A percentile compares a stretch with the other conserved stretches of the same genome.
Evolutionary conservation across 2,113 vertebrate species (phyloP).

Genomic region (Gallinago paraguaiae): DNA sequence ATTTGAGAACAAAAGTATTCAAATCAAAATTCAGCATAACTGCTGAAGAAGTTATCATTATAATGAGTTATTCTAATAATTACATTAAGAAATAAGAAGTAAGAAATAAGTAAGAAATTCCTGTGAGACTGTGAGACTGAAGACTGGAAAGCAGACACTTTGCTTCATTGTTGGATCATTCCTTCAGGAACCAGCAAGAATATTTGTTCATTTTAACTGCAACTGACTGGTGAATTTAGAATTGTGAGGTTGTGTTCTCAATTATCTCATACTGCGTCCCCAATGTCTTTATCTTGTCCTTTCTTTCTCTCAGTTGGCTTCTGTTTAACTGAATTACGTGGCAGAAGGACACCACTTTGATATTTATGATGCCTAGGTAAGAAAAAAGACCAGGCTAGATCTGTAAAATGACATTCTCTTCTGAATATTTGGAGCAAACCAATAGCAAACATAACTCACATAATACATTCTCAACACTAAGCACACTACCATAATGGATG

Average conservation of each 20-base stretch:
- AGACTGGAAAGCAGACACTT: not conserved
- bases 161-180: not conserved
- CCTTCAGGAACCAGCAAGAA: not conserved
- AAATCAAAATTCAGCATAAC: not conserved
- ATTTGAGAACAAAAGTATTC: not conserved
- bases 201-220: not conserved
- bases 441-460: not conserved
- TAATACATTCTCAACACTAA: not conserved
- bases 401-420: not conserved
- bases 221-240: not conserved
- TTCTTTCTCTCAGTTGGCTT: not conserved
- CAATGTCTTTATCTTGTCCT: not conserved
- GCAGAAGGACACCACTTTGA: not conserved
- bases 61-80: not conserved
- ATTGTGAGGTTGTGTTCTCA: not conserved
- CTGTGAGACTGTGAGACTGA: not conserved
- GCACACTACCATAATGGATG: not conserved
- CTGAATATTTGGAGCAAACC: not conserved
- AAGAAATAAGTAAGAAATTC: not conserved
- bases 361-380: not conserved
- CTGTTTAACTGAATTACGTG: not conserved
- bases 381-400: not conserved
- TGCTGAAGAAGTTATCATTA: not conserved
- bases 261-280: not conserved
- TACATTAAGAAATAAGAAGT: not conserved